Evolutionary conservation across 2,797 vertebrate species (phyloP).

Genomic region (Pseudochirops corinnae): DNA sequence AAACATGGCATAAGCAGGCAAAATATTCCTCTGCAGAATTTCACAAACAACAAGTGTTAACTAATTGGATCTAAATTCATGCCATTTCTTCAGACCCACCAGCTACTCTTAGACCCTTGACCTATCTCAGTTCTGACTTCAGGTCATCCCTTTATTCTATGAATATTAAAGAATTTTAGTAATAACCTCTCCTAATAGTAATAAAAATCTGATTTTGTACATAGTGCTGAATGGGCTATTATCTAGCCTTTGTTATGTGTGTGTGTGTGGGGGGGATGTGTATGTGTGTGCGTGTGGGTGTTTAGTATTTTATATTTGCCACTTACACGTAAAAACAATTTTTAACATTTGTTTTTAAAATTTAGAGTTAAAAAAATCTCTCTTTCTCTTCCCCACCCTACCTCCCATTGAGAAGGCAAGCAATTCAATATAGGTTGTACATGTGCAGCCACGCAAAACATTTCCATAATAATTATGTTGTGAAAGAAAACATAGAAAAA

Average conservation of each 20-base stretch:
- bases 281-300: no score
- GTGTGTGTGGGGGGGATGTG: no score
- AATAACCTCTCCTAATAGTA: not conserved
- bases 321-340: no score
- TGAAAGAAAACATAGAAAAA: no score
- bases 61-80: not conserved
- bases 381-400: no score
- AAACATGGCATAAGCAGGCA: slow-evolving; percentile 1
- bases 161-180: not conserved
- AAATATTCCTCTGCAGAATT: not conserved
- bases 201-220: not conserved
- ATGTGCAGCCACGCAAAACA: no score
- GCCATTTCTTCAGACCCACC: not conserved
- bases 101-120: not conserved
- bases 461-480: no score
- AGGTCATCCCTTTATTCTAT: not conserved
- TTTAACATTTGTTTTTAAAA: no score
- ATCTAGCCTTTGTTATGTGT: not conserved
- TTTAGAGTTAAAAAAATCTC: no score
- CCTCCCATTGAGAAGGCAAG: no score
- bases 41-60: not conserved
- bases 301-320: no score
- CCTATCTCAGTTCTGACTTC: not conserved
- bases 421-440: no score
- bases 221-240: not conserved